These are phyloP conservation scores for Pangasius krempfi DNA, from an alignment of 2,797 vertebrate species.

Conservation along the genomic window DNA sequence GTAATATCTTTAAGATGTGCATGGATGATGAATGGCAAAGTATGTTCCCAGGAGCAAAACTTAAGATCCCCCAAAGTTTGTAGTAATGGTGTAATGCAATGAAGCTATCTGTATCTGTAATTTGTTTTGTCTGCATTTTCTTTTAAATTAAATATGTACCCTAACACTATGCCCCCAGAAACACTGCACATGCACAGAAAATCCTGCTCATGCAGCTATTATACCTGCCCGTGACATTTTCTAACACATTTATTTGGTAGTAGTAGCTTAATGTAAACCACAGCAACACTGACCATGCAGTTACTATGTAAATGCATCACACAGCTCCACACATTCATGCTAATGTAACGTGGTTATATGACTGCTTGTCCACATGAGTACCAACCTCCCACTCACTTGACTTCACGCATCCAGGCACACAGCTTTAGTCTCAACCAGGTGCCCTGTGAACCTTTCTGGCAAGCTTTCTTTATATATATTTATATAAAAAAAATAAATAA, in stretches of 20 bases:
- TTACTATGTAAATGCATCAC: background rate
- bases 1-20: background rate
- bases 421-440: background rate
- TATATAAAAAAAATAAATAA: background rate
- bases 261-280: background rate
- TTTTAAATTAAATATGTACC: background rate
- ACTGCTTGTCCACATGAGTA: background rate
- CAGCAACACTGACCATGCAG: background rate
- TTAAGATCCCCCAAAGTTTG: background rate
- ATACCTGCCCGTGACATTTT: background rate
- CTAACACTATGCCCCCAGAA: background rate
- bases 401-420: background rate
- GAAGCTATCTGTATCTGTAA: background rate
- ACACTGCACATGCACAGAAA: background rate
- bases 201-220: background rate
- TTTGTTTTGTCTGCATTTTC: background rate
- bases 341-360: background rate
- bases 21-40: background rate
- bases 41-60: background rate
- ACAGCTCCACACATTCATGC: background rate
- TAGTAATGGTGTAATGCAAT: background rate
- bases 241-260: background rate
- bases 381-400: background rate
- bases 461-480: background rate
- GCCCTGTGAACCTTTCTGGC: background rate